These are phyloP conservation scores for Lepas anatifera DNA, from an alignment of 2,888 invertebrate genomes.

Conservation along the genomic window DNA sequence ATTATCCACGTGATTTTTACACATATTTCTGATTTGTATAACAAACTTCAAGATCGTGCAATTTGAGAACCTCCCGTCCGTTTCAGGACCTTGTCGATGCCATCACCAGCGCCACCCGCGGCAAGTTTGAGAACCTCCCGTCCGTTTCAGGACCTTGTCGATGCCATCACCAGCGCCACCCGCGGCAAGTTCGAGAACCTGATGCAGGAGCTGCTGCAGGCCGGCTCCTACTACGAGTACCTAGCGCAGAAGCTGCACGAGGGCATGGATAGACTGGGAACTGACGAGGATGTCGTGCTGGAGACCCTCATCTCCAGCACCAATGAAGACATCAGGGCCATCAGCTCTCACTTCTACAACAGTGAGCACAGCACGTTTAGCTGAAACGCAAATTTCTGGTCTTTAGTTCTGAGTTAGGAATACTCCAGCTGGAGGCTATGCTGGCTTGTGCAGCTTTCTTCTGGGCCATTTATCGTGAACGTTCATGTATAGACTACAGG, in stretches of 20 bases:
- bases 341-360: background rate
- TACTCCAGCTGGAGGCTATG: too few species aligned
- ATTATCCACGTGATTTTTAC: too few species aligned
- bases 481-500: too few species aligned
- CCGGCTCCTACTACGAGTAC: constrained; percentile 47
- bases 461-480: too few species aligned
- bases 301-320: constrained; percentile 48
- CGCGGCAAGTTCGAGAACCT: constrained; percentile 64
- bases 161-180: constrained; percentile 57
- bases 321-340: constrained; percentile 29
- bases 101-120: constrained; percentile 57
- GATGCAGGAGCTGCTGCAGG: constrained; percentile 54
- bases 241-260: constrained; percentile 57
- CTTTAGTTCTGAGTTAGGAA: too few species aligned
- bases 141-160: constrained; percentile 53
- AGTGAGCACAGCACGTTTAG: too few species aligned
- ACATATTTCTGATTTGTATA: too few species aligned
- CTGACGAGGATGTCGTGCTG: constrained; percentile 57
- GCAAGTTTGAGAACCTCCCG: too few species aligned
- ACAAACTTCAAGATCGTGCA: too few species aligned
- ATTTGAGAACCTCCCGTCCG: too few species aligned
- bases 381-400: too few species aligned
- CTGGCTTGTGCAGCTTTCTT: too few species aligned
- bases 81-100: constrained; percentile 55
- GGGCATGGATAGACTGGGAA: constrained; percentile 62